Percentiles rank a stretch among this genome's conserved stretches.
These are phyloP conservation scores for Eupelmus urozonus DNA, from an alignment of 2,888 invertebrate species.

Conservation along the genomic window DNA sequence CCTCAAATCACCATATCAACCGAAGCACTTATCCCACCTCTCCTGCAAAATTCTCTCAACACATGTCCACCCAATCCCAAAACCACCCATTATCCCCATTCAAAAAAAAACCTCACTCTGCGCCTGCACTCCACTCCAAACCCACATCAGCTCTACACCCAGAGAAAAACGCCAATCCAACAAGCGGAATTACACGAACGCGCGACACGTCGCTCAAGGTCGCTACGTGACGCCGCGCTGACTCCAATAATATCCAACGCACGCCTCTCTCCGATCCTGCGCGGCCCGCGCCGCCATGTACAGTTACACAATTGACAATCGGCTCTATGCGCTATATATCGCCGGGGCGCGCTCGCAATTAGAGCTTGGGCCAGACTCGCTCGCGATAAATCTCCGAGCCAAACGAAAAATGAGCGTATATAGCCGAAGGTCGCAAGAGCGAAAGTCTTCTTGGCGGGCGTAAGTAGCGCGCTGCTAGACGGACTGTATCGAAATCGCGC, in stretches of 20 bases:
- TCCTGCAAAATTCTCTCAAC: too few species aligned
- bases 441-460: not conserved
- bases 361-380: not conserved
- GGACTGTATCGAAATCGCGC: too few species aligned
- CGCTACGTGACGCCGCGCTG: slow-evolving; percentile 56
- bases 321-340: slow-evolving; percentile 26
- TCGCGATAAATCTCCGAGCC: slow-evolving; percentile 33
- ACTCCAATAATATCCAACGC: not conserved
- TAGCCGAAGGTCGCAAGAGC: slow-evolving; percentile 12
- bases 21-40: too few species aligned
- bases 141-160: too few species aligned
- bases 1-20: too few species aligned
- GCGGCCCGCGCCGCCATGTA: not conserved
- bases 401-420: not conserved
- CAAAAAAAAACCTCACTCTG: too few species aligned
- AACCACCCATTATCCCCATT: too few species aligned
- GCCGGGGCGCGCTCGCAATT: slow-evolving; percentile 9
- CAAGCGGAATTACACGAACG: slow-evolving; percentile 49
- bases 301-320: slow-evolving; percentile 64
- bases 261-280: too few species aligned
- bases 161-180: slow-evolving; percentile 24
- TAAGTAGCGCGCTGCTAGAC: not conserved
- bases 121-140: too few species aligned
- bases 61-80: too few species aligned
- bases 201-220: slow-evolving; percentile 58